A percentile compares a stretch with the other conserved stretches of the same genome.
phyloP scores from a whole-genome alignment of 2,113 vertebrate genomes.

The Murina feae region DNA sequence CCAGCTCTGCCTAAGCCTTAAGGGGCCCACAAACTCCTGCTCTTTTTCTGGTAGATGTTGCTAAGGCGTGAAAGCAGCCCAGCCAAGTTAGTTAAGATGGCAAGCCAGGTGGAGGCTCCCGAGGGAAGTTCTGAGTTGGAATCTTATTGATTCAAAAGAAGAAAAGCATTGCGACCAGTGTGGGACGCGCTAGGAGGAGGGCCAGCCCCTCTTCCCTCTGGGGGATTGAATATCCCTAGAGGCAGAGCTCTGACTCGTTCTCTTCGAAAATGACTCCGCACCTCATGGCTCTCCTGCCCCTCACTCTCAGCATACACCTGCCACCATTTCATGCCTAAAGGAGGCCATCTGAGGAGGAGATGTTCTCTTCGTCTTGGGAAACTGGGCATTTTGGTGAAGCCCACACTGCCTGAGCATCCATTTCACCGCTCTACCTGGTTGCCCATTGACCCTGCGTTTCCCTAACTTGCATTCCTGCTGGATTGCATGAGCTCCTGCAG shows the following conservation, averaged over 20 bases:
- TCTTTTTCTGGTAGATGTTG: background rate
- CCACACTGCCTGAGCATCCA: background rate
- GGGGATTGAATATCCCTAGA: background rate
- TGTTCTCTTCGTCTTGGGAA: background rate
- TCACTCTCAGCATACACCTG: background rate
- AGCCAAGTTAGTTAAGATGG: background rate
- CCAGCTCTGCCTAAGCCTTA: background rate
- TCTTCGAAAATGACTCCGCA: background rate
- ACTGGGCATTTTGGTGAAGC: background rate
- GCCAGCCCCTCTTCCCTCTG: background rate
- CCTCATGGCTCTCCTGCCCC: background rate
- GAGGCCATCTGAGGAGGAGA: background rate
- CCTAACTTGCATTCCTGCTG: background rate
- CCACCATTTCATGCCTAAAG: background rate
- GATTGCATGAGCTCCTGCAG: background rate
- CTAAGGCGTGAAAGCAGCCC: background rate
- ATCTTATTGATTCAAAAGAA: background rate
- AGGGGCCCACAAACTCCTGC: background rate
- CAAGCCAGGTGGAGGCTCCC: background rate
- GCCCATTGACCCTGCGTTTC: background rate
- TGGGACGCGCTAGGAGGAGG: background rate
- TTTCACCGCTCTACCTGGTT: background rate
- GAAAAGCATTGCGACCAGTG: background rate
- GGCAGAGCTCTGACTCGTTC: background rate
- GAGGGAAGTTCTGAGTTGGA: background rate